Conservation (phyloP, 2,113 vertebrate species). For the Xiphias gladius region DNA sequence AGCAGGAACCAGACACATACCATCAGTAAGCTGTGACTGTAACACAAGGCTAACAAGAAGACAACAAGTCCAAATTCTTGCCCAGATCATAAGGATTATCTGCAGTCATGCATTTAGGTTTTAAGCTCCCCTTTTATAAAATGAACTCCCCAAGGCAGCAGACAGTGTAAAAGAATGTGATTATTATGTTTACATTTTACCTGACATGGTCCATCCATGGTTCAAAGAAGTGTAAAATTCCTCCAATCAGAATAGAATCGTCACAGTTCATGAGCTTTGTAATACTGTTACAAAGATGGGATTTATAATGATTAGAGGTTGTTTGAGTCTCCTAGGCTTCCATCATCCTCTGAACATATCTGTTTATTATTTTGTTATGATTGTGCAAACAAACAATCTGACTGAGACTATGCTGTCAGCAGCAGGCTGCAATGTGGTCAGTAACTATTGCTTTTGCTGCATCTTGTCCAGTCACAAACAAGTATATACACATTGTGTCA, state of each 20-base stretch:
- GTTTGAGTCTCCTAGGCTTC: not conserved
- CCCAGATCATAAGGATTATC: conserved; percentile 69
- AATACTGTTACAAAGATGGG: conserved; percentile 17
- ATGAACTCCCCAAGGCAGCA: conserved; percentile 13
- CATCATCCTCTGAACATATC: not conserved
- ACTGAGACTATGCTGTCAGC: not conserved
- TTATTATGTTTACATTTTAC: conserved; percentile 7
- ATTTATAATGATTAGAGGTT: not conserved
- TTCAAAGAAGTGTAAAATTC: not conserved
- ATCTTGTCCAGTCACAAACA: conserved; percentile 12
- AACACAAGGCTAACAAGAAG: conserved; percentile 43
- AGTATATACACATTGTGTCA: not conserved
- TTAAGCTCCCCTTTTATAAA: conserved; percentile 38
- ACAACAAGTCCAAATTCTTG: conserved; percentile 48
- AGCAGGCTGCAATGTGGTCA: conserved; percentile 1
- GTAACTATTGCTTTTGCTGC: not conserved
- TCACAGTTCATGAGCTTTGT: not conserved
- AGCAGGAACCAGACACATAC: conserved; percentile 39
- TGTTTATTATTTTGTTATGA: conserved; percentile 17
- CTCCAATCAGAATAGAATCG: not conserved
- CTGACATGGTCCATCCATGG: not conserved
- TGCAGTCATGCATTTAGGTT: conserved; percentile 64
- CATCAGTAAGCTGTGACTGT: not conserved
- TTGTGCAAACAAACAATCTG: conserved; percentile 14
- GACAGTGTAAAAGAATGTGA: conserved; percentile 27